Evolutionary conservation across 1,140 invertebrate genomes (phyloP).

Genomic region (Bombyx mandarina): DNA sequence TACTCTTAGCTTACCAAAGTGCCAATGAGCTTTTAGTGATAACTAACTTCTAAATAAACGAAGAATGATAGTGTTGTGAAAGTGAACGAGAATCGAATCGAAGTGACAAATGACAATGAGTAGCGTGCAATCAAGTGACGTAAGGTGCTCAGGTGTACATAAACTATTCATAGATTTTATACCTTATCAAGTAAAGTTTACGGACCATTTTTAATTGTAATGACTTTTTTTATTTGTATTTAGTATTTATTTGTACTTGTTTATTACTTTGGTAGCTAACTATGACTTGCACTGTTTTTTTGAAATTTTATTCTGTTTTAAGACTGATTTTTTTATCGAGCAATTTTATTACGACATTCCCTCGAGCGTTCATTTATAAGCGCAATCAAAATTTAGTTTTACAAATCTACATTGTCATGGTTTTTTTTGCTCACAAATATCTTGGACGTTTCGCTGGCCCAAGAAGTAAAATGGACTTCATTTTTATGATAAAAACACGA

Average conservation of each 20-base stretch:
- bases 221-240: conserved; percentile 28
- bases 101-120: background rate
- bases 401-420: no score
- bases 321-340: conserved; percentile 64
- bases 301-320: conserved; percentile 46
- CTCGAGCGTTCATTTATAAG: conserved; percentile 1
- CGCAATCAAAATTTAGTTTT: background rate
- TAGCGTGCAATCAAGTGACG: background rate
- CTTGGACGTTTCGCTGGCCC: no score
- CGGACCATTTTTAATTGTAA: conserved; percentile 55
- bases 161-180: conserved; percentile 63
- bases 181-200: conserved; percentile 58
- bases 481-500: no score
- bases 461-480: no score
- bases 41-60: background rate
- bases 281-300: conserved; percentile 31
- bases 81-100: conserved; percentile 4
- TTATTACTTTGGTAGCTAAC: conserved; percentile 26
- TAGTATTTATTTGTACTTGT: conserved; percentile 53
- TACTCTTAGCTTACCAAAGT: conserved; percentile 33
- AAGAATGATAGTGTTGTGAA: conserved; percentile 1
- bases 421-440: no score
- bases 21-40: conserved; percentile 59
- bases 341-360: conserved; percentile 12
- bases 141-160: conserved; percentile 62